Base-by-base conservation (phyloP, 2,888 invertebrate genomes). In the Onthophagus sagittarius region DNA sequence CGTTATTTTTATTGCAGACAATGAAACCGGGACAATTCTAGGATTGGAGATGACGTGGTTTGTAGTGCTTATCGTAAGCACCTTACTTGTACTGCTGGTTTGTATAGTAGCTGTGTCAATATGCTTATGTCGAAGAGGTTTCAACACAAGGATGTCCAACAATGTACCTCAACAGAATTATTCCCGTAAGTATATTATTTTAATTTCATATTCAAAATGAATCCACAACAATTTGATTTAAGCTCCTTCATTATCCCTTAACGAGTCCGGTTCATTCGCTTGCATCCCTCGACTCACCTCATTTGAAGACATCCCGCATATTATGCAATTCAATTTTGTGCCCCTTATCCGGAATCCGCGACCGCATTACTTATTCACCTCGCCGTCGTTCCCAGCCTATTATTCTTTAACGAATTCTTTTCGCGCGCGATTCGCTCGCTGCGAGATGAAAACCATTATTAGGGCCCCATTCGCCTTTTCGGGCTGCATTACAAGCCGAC, bases 41-140 rank as follows among this genome's bases (percentile, higher is more conserved):
- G 93, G 94, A 77, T 87, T 93, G 82, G 91, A 91, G 81, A 89
- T 92, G 84, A 91, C 93, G 80, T 92, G 93, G 91, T 91, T 94
- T 85, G 92, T 91, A 80, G 89, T 91, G 76, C 89, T 91, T 80
- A 90, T 92, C 71, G 92, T 93, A 77, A 90, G 91, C 81, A 88
- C 90, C 76, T 87, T 92, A 82, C 87, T 95, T 82, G 88, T 92
- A 79, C 86, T 92, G 82, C 89, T 92, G 80, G 90, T 91, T 73
- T 88, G 90, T 81, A 90, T 91, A 78, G 90, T 91, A 74, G 91
- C 90, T 78, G 88, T 92, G 75, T 91, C 92, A 77, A 88, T 92
- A 84, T 95, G 94, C 87, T 88, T 93, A 81, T 95, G 94, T 85
- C 90, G 93, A 75, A 90, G 92, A 79, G 89, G 90, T 75, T 85